Conservation (phyloP, 2,888 invertebrate species). For the Brachypalpus laphriformis region DNA sequence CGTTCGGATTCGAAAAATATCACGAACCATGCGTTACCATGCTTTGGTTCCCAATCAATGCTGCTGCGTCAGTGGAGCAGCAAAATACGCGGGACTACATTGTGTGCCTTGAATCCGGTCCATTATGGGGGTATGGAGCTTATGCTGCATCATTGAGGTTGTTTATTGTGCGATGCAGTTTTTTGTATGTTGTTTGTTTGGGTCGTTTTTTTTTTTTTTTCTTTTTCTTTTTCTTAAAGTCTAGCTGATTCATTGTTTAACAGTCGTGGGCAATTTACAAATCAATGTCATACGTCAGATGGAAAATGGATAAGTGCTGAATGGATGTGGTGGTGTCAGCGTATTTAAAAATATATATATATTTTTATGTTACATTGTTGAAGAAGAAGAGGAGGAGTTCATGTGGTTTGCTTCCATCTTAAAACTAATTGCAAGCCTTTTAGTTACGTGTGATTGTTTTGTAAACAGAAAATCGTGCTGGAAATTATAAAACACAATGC, state of each 20-base stretch:
- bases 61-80: not conserved
- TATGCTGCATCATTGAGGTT: conserved; percentile 40
- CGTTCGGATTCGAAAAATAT: conserved; percentile 31
- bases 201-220: not conserved
- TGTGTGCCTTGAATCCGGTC: conserved; percentile 4
- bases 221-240: conserved; percentile 6
- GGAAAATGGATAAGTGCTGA: conserved; percentile 46
- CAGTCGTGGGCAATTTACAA: conserved; percentile 62
- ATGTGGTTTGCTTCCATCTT: not conserved
- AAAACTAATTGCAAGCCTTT: conserved; percentile 9
- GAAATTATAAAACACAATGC: not conserved
- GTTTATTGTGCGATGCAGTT: conserved; percentile 26
- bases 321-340: conserved; percentile 40
- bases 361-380: conserved; percentile 31
- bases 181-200: conserved; percentile 29
- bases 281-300: conserved; percentile 62
- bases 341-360: conserved; percentile 48
- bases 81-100: conserved; percentile 3
- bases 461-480: not conserved
- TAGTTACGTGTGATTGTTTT: not conserved
- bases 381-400: not conserved
- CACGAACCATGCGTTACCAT: conserved; percentile 40
- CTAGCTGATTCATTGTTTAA: conserved; percentile 57
- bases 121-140: conserved; percentile 41
- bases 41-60: conserved; percentile 7